phyloP scores from a whole-genome alignment of 1,140 invertebrate genomes.

The Apis florea region DNA sequence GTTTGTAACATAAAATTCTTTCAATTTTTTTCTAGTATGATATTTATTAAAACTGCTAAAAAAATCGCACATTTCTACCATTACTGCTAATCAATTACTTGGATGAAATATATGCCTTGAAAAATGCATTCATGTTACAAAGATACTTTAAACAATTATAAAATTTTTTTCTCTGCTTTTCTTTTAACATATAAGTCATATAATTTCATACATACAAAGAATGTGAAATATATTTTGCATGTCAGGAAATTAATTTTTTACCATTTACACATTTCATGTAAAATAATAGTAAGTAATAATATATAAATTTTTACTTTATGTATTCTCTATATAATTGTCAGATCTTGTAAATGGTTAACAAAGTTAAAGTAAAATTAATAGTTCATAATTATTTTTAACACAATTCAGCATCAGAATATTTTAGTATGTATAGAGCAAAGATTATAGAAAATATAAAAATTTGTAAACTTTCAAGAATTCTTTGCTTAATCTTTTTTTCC shows the following conservation, averaged over 20 bases:
- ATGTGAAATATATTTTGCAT: slow-evolving; percentile 12
- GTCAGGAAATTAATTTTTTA: background rate
- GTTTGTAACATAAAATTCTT: background rate
- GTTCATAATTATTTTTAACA: background rate
- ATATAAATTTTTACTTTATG: background rate
- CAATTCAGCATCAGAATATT: background rate
- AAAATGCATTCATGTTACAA: slow-evolving; percentile 27
- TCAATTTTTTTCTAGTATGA: background rate
- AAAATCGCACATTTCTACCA: slow-evolving; percentile 14
- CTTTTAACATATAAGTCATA: slow-evolving; percentile 20
- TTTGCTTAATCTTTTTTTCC: slow-evolving; percentile 2
- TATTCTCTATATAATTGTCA: background rate
- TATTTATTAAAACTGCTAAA: slow-evolving; percentile 18
- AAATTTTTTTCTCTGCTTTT: background rate
- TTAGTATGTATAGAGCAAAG: background rate
- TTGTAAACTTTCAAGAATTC: slow-evolving; percentile 32
- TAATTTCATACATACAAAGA: slow-evolving; percentile 8
- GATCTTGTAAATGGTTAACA: background rate
- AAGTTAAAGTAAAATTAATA: background rate
- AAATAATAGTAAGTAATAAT: slow-evolving; percentile 7
- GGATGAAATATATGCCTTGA: background rate
- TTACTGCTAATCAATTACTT: slow-evolving; percentile 31
- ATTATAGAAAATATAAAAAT: slow-evolving; percentile 39
- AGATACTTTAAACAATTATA: background rate
- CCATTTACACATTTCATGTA: background rate